Evolutionary conservation across 2,888 invertebrate species (phyloP).

Genomic region (Nasonia oneida): DNA sequence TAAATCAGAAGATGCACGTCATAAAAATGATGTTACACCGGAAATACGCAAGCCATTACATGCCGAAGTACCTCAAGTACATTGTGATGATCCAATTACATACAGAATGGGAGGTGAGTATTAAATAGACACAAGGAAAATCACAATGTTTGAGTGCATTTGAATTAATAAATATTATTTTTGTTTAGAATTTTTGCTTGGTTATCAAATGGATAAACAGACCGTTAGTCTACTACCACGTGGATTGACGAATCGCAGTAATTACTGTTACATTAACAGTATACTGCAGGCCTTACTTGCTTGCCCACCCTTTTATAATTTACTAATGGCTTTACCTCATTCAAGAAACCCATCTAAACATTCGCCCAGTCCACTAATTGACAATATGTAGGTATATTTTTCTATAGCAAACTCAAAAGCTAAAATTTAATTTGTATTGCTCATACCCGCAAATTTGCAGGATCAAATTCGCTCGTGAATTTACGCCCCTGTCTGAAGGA

Average conservation of each 20-base stretch:
- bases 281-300: conserved; percentile 96
- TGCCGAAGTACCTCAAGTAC: conserved; percentile 58
- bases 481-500: conserved; percentile 84
- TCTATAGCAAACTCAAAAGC: conserved; percentile 35
- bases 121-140: conserved; percentile 12
- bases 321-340: conserved; percentile 89
- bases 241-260: conserved; percentile 95
- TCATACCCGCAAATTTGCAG: conserved; percentile 75
- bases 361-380: conserved; percentile 90
- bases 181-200: conserved; percentile 86
- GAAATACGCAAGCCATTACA: conserved; percentile 58
- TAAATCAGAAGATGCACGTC: conserved; percentile 51
- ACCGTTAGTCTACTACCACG: conserved; percentile 91
- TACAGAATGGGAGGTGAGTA: conserved; percentile 86
- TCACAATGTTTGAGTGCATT: not conserved
- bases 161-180: conserved; percentile 17
- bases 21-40: conserved; percentile 54
- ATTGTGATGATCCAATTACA: conserved; percentile 84
- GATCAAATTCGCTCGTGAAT: conserved; percentile 90
- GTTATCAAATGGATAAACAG: conserved; percentile 88
- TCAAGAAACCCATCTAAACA: conserved; percentile 80
- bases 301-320: conserved; percentile 96
- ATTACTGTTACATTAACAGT: conserved; percentile 98
- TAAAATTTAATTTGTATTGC: not conserved
- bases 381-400: conserved; percentile 89